phyloP scores from a whole-genome alignment of 2,113 vertebrate genomes.

The Otocyon megalotis region DNA sequence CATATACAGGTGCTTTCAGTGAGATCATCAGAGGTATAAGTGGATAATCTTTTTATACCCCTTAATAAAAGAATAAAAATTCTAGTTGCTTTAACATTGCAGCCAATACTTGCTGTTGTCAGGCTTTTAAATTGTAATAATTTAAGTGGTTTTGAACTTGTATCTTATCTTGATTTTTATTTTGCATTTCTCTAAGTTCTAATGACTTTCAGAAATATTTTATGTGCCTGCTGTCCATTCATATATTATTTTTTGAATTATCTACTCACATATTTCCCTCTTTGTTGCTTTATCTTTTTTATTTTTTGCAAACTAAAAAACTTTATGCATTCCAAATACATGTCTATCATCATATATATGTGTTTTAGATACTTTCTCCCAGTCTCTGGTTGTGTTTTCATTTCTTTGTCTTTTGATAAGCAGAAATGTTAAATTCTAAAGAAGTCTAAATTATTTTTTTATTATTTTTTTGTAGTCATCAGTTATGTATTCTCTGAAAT shows the following conservation, averaged over 20 bases:
- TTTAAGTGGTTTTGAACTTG: background rate
- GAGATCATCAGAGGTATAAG: background rate
- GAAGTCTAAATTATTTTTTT: background rate
- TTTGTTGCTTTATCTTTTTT: background rate
- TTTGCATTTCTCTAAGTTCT: background rate
- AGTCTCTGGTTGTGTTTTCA: background rate
- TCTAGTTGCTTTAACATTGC: background rate
- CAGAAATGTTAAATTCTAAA: background rate
- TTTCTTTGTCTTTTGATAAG: background rate
- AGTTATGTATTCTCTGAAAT: background rate
- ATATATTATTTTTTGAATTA: background rate
- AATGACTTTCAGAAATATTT: background rate
- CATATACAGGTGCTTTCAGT: background rate
- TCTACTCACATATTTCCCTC: background rate
- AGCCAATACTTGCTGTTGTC: background rate
- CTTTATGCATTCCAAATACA: background rate
- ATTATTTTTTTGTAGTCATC: background rate
- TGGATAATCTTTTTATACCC: background rate
- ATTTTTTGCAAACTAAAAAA: background rate
- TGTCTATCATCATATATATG: background rate
- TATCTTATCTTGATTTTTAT: background rate
- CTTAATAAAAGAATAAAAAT: background rate
- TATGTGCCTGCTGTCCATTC: background rate
- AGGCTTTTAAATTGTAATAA: background rate
- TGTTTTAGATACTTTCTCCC: background rate